Base-by-base conservation (phyloP, 2,888 invertebrate species). In the Amphipoea oculea region DNA sequence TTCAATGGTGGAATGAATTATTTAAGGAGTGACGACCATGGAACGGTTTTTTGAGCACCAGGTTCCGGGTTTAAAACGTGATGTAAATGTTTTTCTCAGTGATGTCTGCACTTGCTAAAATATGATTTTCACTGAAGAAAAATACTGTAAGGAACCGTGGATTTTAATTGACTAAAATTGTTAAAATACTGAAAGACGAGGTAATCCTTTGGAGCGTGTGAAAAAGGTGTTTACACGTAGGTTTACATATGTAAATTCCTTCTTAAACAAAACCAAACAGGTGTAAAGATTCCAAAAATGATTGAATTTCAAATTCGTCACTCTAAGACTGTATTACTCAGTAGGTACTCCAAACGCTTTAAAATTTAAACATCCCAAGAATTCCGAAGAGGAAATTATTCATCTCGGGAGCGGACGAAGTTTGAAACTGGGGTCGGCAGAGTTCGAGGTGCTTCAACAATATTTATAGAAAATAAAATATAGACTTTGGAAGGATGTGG, bases 391-490 rank as follows among this genome's bases (percentile, higher is more conserved):
- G 79, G 82, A 88, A 89, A 90, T 91, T 91, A 91, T 91, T 91
- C 89, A 90, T 90, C 85, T 88, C 69, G 77, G 75, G 29, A 81
- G 86, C 85, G 85, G 76, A 83, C 20, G 77, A 90, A 89, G 86
- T 90, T 91, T 86, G 81, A 72, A 78, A 84, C 82, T 75, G 85
- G 71, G 83, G 88, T 85, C 86, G 80, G 84, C 84, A 85, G 83
- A 84, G 77, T 81, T 86, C 9, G 68, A 68, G 76, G 77, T 83
- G 69, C 76, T 84, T 73, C 62, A 85, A 82, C 85, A 89, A 89
- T 90, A 90, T 91, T 90, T 91, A 90, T 89, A 88, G 87, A 87
- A 86, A 87, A 88, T 83, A 82, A 78, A 78, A 82, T 83, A 86
- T 85, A 88, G 85, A 79, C 76, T 79, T 40, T 67, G 73, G 79